Base-by-base conservation (phyloP, 2,888 invertebrate species). In the Pycnomerus fuliginosus region DNA sequence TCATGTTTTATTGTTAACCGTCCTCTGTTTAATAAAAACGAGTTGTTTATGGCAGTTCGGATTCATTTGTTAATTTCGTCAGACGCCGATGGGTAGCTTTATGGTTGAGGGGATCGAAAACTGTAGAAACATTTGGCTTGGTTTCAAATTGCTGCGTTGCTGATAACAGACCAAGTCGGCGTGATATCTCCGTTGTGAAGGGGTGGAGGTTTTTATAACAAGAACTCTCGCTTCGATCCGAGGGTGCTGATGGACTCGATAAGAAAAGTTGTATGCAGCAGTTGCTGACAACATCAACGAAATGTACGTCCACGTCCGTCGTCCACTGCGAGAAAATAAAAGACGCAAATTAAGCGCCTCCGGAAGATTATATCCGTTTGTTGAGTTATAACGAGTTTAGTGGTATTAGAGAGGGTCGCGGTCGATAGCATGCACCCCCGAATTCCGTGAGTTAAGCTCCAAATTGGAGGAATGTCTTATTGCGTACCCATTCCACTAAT, bases 381-480 rank as follows among this genome's bases (percentile, higher is more conserved):
- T 45, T 48, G 48, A 53, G 46, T 54, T 52, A 44, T 55, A 53
- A 55, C 48, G 51, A 44, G 51, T 43, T 53, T 50, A 43, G 47
- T 46, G 48, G 42, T 48, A 44, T 39, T 44, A 51, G 44, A 45
- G 36, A 15, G 38, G 28, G 29, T 33, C 13, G 44, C 47, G 58
- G 55, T 58, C 56, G 56, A 59, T 58, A 58, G 30, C 46, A 55
- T 49, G 55, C 50, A 55, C 48, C 48, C 52, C 30, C 45, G 50
- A 54, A 51, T 42, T 52, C 35, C 41, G 44, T 37, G 47, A 8
- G 34, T 38, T 48, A 46, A 53, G 48, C 50, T 48, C 52, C 40
- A 56, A 58, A 55, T 58, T 56, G 55, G 54, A 53, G 31, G 49
- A 50, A 55, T 59, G 58, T 56, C 57, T 57, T 60, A 59, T 56